Conservation (phyloP, 2,113 vertebrate genomes). For the Tor tambroides region DNA sequence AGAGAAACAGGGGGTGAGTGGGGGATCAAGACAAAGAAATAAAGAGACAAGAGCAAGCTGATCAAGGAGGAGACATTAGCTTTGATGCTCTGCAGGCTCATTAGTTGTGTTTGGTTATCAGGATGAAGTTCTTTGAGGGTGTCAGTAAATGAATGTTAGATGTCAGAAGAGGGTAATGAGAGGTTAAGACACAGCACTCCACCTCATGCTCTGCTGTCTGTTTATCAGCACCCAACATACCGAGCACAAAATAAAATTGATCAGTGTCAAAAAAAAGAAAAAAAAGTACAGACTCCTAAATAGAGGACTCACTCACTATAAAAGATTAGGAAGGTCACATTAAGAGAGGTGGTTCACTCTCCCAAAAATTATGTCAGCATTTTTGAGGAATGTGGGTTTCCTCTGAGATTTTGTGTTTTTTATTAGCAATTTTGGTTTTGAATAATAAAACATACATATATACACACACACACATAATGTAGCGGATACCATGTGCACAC, state of each 20-base stretch:
- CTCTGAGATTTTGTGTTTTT: background rate
- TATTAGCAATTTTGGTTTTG: background rate
- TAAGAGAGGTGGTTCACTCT: background rate
- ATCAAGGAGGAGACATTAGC: conserved; percentile 37
- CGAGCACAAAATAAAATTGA: background rate
- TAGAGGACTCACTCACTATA: background rate
- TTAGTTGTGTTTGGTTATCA: conserved; percentile 40
- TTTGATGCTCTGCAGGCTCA: conserved; percentile 16
- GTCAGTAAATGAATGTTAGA: conserved; percentile 17
- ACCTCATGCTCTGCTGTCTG: background rate
- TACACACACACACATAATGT: no score
- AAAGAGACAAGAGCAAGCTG: conserved; percentile 7
- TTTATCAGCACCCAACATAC: conserved; percentile 15
- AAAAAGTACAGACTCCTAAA: no score
- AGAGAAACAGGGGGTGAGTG: background rate
- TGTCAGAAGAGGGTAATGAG: conserved; percentile 34
- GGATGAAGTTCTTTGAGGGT: conserved; percentile 16
- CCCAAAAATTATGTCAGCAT: background rate
- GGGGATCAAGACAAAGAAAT: conserved; percentile 21
- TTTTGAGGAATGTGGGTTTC: background rate
- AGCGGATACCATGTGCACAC: no score
- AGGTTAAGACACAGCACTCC: conserved; percentile 33
- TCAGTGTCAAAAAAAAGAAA: background rate
- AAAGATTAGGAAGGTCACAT: background rate
- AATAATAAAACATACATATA: background rate